A percentile compares a stretch with the other conserved stretches of the same genome.
These are phyloP conservation scores for Machaerirhynchus nigripectus DNA, from an alignment of 2,113 vertebrate genomes.

Conservation along the genomic window DNA sequence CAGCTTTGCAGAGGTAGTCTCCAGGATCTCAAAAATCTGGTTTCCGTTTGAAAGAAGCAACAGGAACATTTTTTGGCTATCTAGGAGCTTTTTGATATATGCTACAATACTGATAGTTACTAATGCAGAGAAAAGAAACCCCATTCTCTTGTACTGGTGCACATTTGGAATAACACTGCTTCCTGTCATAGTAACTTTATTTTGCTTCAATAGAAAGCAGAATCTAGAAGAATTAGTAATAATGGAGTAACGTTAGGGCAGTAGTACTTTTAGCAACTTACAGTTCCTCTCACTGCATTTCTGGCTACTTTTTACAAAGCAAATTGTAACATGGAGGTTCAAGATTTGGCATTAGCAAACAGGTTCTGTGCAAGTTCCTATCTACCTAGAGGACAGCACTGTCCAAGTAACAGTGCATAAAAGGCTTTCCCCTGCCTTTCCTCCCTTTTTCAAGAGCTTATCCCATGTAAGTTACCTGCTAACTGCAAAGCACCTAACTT, in stretches of 20 bases:
- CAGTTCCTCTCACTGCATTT: background rate
- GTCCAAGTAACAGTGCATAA: background rate
- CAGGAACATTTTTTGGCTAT: background rate
- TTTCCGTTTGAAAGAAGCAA: background rate
- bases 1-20: background rate
- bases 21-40: background rate
- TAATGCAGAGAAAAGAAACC: background rate
- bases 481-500: background rate
- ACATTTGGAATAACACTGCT: background rate
- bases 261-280: background rate
- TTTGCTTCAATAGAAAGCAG: background rate
- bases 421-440: background rate
- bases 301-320: background rate
- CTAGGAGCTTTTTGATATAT: background rate
- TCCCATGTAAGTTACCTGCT: background rate
- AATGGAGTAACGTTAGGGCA: background rate
- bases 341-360: background rate
- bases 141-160: background rate
- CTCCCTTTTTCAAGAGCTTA: background rate
- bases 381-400: background rate
- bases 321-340: accelerated
- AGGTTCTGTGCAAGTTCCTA: background rate
- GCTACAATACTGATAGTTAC: background rate
- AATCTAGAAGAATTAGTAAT: background rate
- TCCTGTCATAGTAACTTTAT: background rate